Evolutionary conservation across 1,140 invertebrate genomes (phyloP), one percentile per base, ranked within the genome.

Genomic region (Brachionus plicatilis): DNA sequence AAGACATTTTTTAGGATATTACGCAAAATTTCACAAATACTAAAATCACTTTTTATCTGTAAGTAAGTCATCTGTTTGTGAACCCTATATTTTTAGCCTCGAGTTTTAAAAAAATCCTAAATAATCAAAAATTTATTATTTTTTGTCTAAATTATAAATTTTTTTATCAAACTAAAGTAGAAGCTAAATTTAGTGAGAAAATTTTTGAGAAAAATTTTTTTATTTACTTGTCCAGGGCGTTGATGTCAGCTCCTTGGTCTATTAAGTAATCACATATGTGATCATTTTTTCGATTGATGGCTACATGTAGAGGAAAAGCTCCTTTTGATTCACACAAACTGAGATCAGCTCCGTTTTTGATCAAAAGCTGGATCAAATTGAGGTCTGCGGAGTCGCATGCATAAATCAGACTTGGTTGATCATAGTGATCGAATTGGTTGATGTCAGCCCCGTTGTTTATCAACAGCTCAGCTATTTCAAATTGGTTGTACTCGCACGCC

Each of bases 221-320:
- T 12, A 85, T 11, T 66, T 70, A 66, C 45, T 76, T 76, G 29
- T 75, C 50, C 3, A 66, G 17, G 41, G 45, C 24, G 41, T 76
- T 84, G 56, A 43, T 82, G 56, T 75, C 66, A 87, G 87, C 87
- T 85, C 87, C 88, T 65, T 86, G 85, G 41, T 87, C 85, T 9
- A 89, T 86, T 1, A 89, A 86, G 29, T 88, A 84, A 53, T 87
- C 86, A 27, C 87, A 86, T 86, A 89, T 88, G 66, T 87, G 86
- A 41, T 87, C 85, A 84, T 88, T 88, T 76, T 89, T 88, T 1
- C 88, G 87, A 70, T 88, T 87, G 24, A 88, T 88, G n/a, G 88
- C 88, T 1, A 89, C 87, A 85, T 89, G 88, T 3, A 89, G 85
- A 17, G 88, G 87, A 27, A 88, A 88, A 14, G 87, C 85, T 20